A percentile compares a stretch with the other conserved stretches of the same genome.
phyloP scores from a whole-genome alignment of 2,888 invertebrate genomes.

The Morpho deidamia region DNA sequence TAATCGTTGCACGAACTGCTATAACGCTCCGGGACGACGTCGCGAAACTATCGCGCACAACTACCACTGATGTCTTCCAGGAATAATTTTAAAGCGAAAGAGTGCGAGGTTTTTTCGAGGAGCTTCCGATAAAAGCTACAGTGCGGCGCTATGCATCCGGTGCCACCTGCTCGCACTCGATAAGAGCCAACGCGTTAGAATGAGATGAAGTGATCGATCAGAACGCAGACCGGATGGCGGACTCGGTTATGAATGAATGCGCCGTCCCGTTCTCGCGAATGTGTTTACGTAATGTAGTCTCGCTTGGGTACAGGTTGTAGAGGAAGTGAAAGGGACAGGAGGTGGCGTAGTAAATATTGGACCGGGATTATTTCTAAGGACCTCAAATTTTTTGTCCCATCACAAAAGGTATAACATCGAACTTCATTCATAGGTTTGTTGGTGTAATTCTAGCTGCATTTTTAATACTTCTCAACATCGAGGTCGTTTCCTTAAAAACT shows the following conservation, averaged over 20 bases:
- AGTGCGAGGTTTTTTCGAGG: conserved; percentile 52
- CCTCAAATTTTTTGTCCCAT: conserved; percentile 58
- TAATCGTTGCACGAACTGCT: conserved; percentile 11
- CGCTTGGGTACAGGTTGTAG: conserved; percentile 67
- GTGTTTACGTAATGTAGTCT: conserved; percentile 44
- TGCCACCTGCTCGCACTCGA: conserved; percentile 74
- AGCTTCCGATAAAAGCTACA: conserved; percentile 66
- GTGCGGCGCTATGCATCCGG: conserved; percentile 64
- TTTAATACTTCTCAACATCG: conserved; percentile 1
- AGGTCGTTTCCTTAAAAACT: background rate
- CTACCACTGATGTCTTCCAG: conserved; percentile 10
- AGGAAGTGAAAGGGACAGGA: conserved; percentile 78
- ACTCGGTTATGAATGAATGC: conserved; percentile 77
- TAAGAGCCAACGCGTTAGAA: conserved; percentile 65
- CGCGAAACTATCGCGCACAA: background rate
- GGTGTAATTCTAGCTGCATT: conserved; percentile 17
- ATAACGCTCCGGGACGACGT: background rate
- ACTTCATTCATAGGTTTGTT: conserved; percentile 58
- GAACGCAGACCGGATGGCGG: conserved; percentile 74
- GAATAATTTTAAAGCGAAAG: conserved; percentile 39
- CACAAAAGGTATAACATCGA: conserved; percentile 52
- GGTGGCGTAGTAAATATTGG: conserved; percentile 76
- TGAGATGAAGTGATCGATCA: conserved; percentile 73
- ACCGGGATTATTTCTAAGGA: conserved; percentile 62
- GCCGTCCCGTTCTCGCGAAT: conserved; percentile 53